Evolutionary conservation across 2,113 vertebrate species (phyloP), one percentile per base, ranked within the genome.

Genomic region (Eolophus roseicapilla): DNA sequence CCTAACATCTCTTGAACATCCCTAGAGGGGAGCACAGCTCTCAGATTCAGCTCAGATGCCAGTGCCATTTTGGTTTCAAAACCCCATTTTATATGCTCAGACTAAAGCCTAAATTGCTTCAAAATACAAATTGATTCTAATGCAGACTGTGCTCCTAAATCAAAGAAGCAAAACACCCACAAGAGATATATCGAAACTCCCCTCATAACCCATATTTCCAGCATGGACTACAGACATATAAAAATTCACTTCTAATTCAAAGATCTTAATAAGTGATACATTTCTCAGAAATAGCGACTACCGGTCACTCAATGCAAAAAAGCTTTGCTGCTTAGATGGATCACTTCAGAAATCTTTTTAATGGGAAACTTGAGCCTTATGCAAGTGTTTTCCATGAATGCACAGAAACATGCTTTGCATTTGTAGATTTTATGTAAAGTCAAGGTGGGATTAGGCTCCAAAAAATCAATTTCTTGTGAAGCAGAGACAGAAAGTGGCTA

Each of bases 211-310:
- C 63, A 81, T 50, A 39, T 23, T 13, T 7, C 37, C n/a, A 81
- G 24, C 23, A 27, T 18, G 33, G 62, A 85, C 67, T 47, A 69
- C 27, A 86, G 44, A 81, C 64, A 74, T 82, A 81, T 86, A 83
- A 86, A 95, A 96, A 90, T 81, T 64, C 33, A 55, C 78, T 96
- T 78, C 52, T 86, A 88, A 90, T 93, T 93, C 73, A 74, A 59
- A 87, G 33, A 44, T 86, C 41, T 64, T 88, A 88, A 83, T 47
- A 86, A 68, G 14, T 78, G 50, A 55, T 55, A 31, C 13, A 67
- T 90, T 83, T 93, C 77, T 92, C 39, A 82, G 67, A 92, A 85
- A 67, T 55, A 41, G 44, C 64, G 43, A 37, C 70, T 88, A 47
- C 41, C 9, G 83, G 29, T 75, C 55, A 81, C 67, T 62, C 64